Percentiles rank a stretch among this genome's conserved stretches.
Conservation (phyloP, 2,888 invertebrate species). For the Heliconius cydno region DNA sequence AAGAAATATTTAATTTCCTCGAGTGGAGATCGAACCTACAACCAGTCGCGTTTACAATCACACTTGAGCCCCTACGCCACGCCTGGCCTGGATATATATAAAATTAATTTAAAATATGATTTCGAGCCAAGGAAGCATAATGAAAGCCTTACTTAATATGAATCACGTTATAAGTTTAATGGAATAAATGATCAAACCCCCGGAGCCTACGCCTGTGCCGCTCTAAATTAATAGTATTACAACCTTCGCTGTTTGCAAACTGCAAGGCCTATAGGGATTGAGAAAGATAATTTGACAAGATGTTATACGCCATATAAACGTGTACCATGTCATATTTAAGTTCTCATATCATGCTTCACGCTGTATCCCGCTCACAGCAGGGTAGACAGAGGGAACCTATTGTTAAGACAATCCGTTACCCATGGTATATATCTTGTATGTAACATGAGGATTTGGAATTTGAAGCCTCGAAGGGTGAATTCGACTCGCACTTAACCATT, state of each 20-base stretch:
- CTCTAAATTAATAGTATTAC: conserved; percentile 65
- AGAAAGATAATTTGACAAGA: conserved; percentile 33
- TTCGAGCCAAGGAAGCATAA: conserved; percentile 29
- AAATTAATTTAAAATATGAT: conserved; percentile 2
- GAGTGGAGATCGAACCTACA: too few relatives aligned
- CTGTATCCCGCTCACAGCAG: too few relatives aligned
- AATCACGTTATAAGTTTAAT: conserved; percentile 70
- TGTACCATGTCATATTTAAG: background rate
- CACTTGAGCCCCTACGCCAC: too few relatives aligned
- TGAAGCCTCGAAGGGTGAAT: too few relatives aligned
- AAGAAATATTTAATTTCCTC: too few relatives aligned
- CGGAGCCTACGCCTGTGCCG: conserved; percentile 49
- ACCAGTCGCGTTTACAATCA: too few relatives aligned
- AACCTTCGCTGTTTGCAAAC: conserved; percentile 50
- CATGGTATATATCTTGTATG: background rate
- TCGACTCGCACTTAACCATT: too few relatives aligned
- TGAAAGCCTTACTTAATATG: conserved; percentile 47
- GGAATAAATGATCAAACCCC: conserved; percentile 72
- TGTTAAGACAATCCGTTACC: too few relatives aligned
- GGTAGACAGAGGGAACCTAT: too few relatives aligned
- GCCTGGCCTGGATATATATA: background rate
- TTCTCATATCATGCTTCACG: background rate
- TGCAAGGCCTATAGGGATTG: conserved; percentile 47
- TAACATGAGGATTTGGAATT: background rate
- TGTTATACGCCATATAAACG: conserved; percentile 8